phyloP scores from a whole-genome alignment of 1,140 invertebrate genomes.

The Drosophila insularis region DNA sequence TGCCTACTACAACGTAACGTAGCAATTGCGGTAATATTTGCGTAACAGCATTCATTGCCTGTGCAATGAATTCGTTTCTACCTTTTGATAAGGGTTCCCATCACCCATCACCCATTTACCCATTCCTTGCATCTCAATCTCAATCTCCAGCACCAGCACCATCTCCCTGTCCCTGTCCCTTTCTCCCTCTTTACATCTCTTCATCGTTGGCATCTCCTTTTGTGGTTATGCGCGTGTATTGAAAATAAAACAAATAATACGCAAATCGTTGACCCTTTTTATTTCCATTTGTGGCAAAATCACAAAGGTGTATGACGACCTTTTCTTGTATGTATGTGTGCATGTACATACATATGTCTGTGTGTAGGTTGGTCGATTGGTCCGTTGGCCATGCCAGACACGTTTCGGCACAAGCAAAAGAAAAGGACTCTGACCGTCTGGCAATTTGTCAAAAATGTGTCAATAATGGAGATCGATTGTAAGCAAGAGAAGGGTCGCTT shows the following conservation, averaged over 20 bases:
- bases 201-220: neutral
- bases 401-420: slow-evolving; percentile 45
- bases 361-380: slow-evolving; percentile 19
- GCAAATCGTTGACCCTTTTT: slow-evolving; percentile 65
- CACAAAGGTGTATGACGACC: slow-evolving; percentile 58
- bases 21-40: slow-evolving; percentile 35
- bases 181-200: neutral
- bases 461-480: slow-evolving; percentile 77
- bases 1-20: neutral
- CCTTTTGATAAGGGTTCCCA: slow-evolving; percentile 68
- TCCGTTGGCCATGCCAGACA: slow-evolving; percentile 58
- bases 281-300: slow-evolving; percentile 36
- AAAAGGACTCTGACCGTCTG: slow-evolving; percentile 55
- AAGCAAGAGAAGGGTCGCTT: slow-evolving; percentile 19
- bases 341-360: neutral
- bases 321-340: slow-evolving; percentile 21
- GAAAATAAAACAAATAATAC: slow-evolving; percentile 76
- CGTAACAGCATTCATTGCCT: slow-evolving; percentile 55
- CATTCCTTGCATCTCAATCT: neutral
- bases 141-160: no score
- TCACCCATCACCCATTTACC: neutral
- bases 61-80: slow-evolving; percentile 46
- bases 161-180: neutral
- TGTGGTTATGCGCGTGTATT: slow-evolving; percentile 35
- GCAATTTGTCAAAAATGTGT: slow-evolving; percentile 80